phyloP scores from a whole-genome alignment of 2,797 vertebrate species.

The Liasis olivaceus region DNA sequence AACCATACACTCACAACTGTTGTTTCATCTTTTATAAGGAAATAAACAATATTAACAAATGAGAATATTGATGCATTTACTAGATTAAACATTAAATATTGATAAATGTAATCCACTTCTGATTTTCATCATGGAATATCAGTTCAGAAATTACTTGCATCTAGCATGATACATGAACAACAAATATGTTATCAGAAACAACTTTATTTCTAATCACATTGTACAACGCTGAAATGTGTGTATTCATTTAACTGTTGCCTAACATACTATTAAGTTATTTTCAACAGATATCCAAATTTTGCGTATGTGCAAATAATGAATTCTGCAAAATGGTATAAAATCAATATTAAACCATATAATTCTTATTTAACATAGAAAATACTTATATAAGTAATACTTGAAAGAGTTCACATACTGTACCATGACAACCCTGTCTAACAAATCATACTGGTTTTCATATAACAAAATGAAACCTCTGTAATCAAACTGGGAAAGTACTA shows the following conservation, averaged over 20 bases:
- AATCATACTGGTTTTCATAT: constrained; percentile 52
- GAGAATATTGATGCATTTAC: constrained; percentile 36
- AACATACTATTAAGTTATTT: constrained; percentile 12
- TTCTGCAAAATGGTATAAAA: constrained; percentile 5
- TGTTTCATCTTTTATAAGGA: constrained; percentile 57
- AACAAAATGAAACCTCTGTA: constrained; percentile 54
- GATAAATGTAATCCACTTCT: constrained; percentile 42
- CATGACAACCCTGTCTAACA: constrained; percentile 43
- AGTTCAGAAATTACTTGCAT: constrained; percentile 39
- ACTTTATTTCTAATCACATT: background rate
- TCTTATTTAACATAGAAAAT: background rate
- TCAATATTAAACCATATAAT: constrained; percentile 28
- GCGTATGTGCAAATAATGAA: background rate
- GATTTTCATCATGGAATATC: constrained; percentile 31
- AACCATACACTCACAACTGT: background rate
- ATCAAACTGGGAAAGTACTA: constrained; percentile 45
- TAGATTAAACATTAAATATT: constrained; percentile 48
- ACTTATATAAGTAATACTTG: constrained; percentile 21
- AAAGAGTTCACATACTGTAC: constrained; percentile 46
- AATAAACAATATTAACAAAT: constrained; percentile 21
- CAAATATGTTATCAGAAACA: constrained; percentile 18
- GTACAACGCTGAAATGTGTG: background rate
- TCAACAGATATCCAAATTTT: constrained; percentile 32
- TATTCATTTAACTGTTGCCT: constrained; percentile 15
- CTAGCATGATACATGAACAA: constrained; percentile 27